Percentiles rank a stretch among this genome's conserved stretches.
These are phyloP conservation scores for Pampusana beccarii DNA, from an alignment of 2,113 vertebrate species.

Conservation along the genomic window DNA sequence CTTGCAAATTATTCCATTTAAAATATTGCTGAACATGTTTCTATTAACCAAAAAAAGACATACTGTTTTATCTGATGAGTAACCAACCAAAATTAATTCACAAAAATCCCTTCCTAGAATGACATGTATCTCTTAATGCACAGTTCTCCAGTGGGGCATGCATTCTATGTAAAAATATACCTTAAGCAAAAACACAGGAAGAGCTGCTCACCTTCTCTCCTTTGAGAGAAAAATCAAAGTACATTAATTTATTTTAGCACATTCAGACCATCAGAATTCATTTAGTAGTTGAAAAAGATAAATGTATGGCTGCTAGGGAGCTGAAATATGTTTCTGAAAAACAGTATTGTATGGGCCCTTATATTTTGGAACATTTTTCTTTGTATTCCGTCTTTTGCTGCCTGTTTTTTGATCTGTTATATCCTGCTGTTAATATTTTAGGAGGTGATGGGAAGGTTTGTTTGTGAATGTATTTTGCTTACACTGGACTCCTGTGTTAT, in stretches of 20 bases:
- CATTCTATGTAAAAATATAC: neutral
- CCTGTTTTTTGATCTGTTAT: neutral
- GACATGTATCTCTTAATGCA: fast-evolving
- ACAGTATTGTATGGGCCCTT: neutral
- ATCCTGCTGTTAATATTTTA: neutral
- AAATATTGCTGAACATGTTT: neutral
- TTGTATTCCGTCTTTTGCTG: neutral
- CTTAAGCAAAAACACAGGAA: neutral
- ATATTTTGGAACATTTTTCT: neutral
- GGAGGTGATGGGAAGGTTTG: neutral
- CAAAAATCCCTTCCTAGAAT: neutral
- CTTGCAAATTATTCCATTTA: neutral
- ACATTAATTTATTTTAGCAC: neutral
- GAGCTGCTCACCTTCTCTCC: neutral
- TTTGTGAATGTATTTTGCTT: neutral
- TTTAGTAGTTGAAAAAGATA: neutral
- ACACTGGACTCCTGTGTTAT: neutral
- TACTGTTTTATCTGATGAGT: neutral
- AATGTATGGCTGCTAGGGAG: neutral
- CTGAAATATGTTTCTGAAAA: neutral
- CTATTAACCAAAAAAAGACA: neutral
- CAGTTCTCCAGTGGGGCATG: neutral
- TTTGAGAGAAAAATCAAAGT: neutral
- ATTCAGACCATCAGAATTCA: neutral
- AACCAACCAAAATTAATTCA: neutral